Conservation (phyloP, 2,113 vertebrate species). For the Psilopogon haemacephalus region DNA sequence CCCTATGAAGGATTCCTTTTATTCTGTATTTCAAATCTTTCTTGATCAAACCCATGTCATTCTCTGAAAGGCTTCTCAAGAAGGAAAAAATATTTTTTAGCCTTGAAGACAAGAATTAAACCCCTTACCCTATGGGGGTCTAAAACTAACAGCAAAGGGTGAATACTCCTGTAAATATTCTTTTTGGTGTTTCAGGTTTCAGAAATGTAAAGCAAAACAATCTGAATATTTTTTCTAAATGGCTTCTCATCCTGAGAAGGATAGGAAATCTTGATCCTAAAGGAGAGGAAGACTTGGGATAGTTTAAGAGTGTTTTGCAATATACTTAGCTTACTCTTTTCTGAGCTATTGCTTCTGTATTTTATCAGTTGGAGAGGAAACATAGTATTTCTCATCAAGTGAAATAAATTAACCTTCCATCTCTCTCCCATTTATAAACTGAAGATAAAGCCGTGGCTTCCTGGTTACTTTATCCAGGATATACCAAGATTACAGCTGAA, state of each 20-base stretch:
- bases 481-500: neutral
- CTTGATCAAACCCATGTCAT: conserved; percentile 7
- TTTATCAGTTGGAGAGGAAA: neutral
- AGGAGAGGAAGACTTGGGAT: neutral
- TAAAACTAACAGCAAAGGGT: conserved; percentile 8
- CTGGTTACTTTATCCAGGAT: neutral
- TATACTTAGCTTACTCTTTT: neutral
- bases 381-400: neutral
- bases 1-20: conserved; percentile 3
- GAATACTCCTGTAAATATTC: conserved; percentile 17
- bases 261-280: neutral
- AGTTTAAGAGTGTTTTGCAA: neutral
- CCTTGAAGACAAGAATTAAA: conserved; percentile 29
- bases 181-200: conserved; percentile 20
- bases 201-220: conserved; percentile 10
- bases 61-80: neutral
- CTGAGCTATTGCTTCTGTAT: neutral
- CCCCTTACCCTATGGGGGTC: conserved; percentile 18
- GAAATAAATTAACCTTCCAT: neutral
- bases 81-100: conserved; percentile 34
- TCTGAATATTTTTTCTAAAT: neutral
- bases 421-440: neutral
- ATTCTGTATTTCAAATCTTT: conserved; percentile 31
- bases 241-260: neutral
- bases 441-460: neutral